A percentile compares a stretch with the other conserved stretches of the same genome.
Evolutionary conservation across 2,113 vertebrate genomes (phyloP).

Genomic region (Cyprinus carpio): DNA sequence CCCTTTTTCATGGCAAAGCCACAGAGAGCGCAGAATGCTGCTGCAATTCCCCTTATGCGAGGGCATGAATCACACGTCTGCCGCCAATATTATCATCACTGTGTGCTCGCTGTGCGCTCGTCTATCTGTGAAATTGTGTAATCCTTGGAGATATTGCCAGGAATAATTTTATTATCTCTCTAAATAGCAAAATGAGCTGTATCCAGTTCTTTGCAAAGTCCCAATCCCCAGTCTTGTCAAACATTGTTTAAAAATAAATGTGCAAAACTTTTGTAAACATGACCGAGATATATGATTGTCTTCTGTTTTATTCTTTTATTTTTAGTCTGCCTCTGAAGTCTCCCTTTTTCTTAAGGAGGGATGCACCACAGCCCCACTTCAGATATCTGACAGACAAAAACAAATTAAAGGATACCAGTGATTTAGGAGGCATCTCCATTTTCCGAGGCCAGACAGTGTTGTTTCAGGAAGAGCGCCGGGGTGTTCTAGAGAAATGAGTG

Average conservation of each 20-base stretch:
- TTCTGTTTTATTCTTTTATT: background rate
- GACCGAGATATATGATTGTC: slow-evolving; percentile 19
- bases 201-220: slow-evolving; percentile 40
- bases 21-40: slow-evolving; percentile 32
- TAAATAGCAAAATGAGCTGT: slow-evolving; percentile 56
- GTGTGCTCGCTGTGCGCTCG: slow-evolving; percentile 52
- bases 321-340: background rate
- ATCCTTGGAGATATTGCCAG: slow-evolving; percentile 57
- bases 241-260: slow-evolving; percentile 53
- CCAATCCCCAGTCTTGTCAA: slow-evolving; percentile 42
- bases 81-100: slow-evolving; percentile 56
- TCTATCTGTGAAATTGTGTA: slow-evolving; percentile 64
- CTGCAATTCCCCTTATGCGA: slow-evolving; percentile 38
- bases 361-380: slow-evolving; percentile 14
- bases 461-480: slow-evolving; percentile 25
- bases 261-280: slow-evolving; percentile 44
- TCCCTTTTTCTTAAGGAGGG: background rate
- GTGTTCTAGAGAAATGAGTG: slow-evolving; percentile 53
- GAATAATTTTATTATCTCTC: slow-evolving; percentile 59
- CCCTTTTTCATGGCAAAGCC: slow-evolving; percentile 34
- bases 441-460: slow-evolving; percentile 10
- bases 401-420: background rate
- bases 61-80: slow-evolving; percentile 53
- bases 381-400: background rate
- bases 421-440: background rate